Evolutionary conservation across 1,140 invertebrate genomes (phyloP), one percentile per base, ranked within the genome.

Genomic region (Hermatobates lingyangjiaoensis): DNA sequence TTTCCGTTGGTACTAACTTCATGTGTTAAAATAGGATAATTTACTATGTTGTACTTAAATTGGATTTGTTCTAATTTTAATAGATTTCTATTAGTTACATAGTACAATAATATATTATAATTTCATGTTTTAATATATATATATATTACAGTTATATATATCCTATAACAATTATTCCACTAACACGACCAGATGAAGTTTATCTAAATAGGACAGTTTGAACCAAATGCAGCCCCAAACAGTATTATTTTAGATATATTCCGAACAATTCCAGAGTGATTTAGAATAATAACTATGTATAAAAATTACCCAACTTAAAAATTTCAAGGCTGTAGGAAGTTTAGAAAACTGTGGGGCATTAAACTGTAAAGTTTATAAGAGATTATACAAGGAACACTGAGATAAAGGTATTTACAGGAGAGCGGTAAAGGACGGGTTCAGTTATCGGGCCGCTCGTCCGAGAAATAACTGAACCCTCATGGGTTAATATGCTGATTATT

Each of bases 401-500:
- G n/a, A n/a, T 42, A 5, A 18, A 20, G 18, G 39, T 42, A 14
- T 42, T 14, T 42, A 42, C 39, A 42, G 39, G 39, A 18, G 39
- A 42, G 39, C 39, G 39, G 39, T 18, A 18, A 42, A 7, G 39
- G 5, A 20, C 39, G 39, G 39, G 39, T 18, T 42, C 39, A 42
- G 39, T 42, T 42, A 18, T 42, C 39, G 14, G 14, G 39, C 39
- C 39, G 45, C 23, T 27, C 45, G 45, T 46, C 23, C 56, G 50
- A 58, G 55, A 58, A 58, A 34, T 58, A 58, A 30, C 50, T 54
- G 57, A 58, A 58, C 52, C 55, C 56, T 61, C 57, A 60, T 54
- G 60, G 58, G 39, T 61, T 59, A 34, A 59, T 55, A 45, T 61
- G 60, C 38, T 60, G 59, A 45, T 62, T 59, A 46, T 56, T 57